Base-by-base conservation (phyloP, 2,888 invertebrate genomes). In the Oscheius sp. region DNA sequence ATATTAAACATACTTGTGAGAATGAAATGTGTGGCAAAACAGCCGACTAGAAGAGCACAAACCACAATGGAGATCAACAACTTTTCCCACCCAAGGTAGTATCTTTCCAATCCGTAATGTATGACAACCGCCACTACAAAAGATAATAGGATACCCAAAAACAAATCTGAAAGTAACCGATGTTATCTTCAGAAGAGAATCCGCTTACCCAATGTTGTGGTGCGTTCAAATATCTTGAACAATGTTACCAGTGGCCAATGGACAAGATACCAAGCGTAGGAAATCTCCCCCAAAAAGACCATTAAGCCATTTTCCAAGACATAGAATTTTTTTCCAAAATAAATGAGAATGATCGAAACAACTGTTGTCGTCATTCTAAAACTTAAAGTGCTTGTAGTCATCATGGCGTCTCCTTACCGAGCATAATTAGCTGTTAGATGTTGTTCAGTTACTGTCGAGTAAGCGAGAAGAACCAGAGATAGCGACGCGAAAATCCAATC, bases 221-320 rank as follows among this genome's bases (percentile, higher is more conserved):
- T 49, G 13, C 13, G 21, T 2, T 18, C 5, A 13, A 49, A 21
- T 21, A 61, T 43, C 18, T 61, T 61, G 13, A n/a, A 21, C 9
- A 43, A 21, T 21, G 23, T 43, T 21, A 41, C 6, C 16, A 64
- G 6, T 1, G 64, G 64, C 64, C 64, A 64, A 27, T 64, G 64
- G 7, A 64, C 25, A 5, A 64, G 64, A 52, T 64, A 64, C 64
- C 23, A 52, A 5, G 45, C 16, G 27, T 64, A 64, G 7, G 64
- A 64, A 7, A 64, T 49, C 18, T 64, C 64, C n/a, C 64, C 64
- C 5, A 64, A n/a, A 23, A 49, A 64, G 2, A 29, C 27, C 25
- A 64, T 25, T 1, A 23, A 9, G n/a, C 9, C 12, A 46, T 64
- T 64, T 23, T 46, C 61, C 12, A 61, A 41, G 9, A 61, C 5